phyloP scores from a whole-genome alignment of 2,888 invertebrate genomes.

The Stenolophus ochropezus region DNA sequence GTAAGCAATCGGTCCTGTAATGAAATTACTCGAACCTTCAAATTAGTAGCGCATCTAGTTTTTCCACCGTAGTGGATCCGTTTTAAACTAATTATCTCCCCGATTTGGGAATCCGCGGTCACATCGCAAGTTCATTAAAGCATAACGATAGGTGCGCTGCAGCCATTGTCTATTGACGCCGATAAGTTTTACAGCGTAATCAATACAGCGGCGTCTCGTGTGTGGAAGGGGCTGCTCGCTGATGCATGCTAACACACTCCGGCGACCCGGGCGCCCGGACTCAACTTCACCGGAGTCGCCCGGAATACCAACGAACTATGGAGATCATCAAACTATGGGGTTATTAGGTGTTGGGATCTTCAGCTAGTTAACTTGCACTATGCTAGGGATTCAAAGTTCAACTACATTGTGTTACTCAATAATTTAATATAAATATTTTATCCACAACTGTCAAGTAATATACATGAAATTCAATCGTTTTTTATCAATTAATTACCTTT shows the following conservation, averaged over 20 bases:
- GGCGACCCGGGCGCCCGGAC: not conserved
- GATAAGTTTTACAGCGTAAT: constrained; percentile 35
- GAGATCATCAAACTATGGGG: not conserved
- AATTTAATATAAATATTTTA: not conserved
- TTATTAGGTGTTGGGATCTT: constrained; percentile 17
- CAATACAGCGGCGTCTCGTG: constrained; percentile 22
- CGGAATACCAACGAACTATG: constrained; percentile 11
- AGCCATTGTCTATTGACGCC: constrained; percentile 33
- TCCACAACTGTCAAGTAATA: too few species aligned
- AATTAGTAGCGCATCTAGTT: not conserved
- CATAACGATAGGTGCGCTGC: constrained; percentile 25
- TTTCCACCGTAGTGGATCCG: not conserved
- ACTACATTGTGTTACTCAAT: not conserved
- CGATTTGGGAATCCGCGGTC: not conserved
- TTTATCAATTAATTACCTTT: too few species aligned
- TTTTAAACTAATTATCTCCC: constrained; percentile 4
- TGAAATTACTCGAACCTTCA: not conserved
- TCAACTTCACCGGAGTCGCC: not conserved
- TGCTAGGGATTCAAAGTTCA: not conserved
- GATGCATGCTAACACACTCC: constrained; percentile 19
- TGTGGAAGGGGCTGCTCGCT: not conserved
- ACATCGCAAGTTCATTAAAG: constrained; percentile 35
- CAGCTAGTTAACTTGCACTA: not conserved
- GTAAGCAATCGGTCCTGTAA: too few species aligned
- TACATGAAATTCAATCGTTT: too few species aligned